phyloP scores from a whole-genome alignment of 2,888 invertebrate genomes.

The Glaucopsyche alexis region DNA sequence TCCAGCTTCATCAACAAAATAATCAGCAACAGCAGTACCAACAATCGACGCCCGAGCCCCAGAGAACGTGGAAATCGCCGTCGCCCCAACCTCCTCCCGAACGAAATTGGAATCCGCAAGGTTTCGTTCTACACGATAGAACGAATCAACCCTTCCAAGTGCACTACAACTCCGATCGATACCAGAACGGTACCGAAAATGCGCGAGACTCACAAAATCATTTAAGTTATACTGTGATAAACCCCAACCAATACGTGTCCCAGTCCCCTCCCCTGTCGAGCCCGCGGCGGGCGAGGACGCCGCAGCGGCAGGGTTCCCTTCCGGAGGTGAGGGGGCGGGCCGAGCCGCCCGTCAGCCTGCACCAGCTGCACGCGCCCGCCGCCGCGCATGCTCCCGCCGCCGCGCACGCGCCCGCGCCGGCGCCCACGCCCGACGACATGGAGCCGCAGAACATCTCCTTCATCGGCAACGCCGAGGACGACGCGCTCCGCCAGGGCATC shows the following conservation, averaged over 20 bases:
- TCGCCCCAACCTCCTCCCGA: constrained; percentile 57
- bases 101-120: constrained; percentile 71
- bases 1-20: constrained; percentile 63
- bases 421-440: constrained; percentile 90
- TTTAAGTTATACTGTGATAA: constrained; percentile 79
- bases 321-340: constrained; percentile 41
- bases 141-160: constrained; percentile 60
- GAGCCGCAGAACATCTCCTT: constrained; percentile 96
- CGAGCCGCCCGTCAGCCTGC: constrained; percentile 69
- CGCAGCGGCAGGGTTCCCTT: constrained; percentile 80
- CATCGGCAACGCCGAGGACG: constrained; percentile 85
- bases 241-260: constrained; percentile 78
- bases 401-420: constrained; percentile 84
- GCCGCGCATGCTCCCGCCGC: constrained; percentile 83
- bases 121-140: constrained; percentile 84
- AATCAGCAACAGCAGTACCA: constrained; percentile 50
- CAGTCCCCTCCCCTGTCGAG: constrained; percentile 80
- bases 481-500: constrained; percentile 82
- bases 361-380: constrained; percentile 80
- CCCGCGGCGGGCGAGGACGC: constrained; percentile 80
- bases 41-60: constrained; percentile 48
- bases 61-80: constrained; percentile 68
- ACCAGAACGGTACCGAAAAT: constrained; percentile 84
- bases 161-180: constrained; percentile 72
- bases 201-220: constrained; percentile 74